Evolutionary conservation across 2,888 invertebrate genomes (phyloP), one percentile per base, ranked within the genome.

Genomic region (Tetragonula carbonaria): DNA sequence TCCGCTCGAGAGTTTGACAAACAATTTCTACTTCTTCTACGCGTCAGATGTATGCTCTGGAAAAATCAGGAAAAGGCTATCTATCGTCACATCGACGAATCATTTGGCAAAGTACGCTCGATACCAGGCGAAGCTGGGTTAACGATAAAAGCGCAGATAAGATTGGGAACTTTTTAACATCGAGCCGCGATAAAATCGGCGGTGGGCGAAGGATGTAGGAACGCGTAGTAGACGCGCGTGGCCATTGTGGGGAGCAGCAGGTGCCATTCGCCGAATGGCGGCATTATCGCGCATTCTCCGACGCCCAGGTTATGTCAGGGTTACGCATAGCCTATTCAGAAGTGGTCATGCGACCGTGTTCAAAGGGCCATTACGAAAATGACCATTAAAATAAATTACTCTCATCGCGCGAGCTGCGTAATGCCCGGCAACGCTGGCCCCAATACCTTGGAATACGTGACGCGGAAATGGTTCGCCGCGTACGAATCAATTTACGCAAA

Each of bases 371-470:
- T 94, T 93, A 93, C 91, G 91, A 93, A 93, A 94, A 93, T 93
- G 92, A 93, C 92, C 91, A 93, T 93, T 92, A 92, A 93, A 94
- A 93, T 93, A 92, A 93, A 94, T 93, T 92, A 92, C 91, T 91
- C 91, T 90, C 91, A 91, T 92, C 89, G 90, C 81, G 90, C 80
- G 82, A 71, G 70, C 80, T 38, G 62, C 71, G 77, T 59, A 62
- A 68, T 66, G 23, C n/a, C 51, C n/a, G 65, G 70, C 70, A 65
- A 68, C 53, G 65, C 70, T 62, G 45, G 45, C 28, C 67, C 76
- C 86, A 74, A 84, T 81, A 73, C 84, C 80, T 68, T 73, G 73
- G 82, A 82, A 79, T 83, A 84, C 84, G 86, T 85, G 86, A 90
- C 90, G 89, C 86, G 88, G 90, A 92, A 93, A 92, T 92, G 91